Evolutionary conservation across 2,797 vertebrate species (phyloP).

Genomic region (Sarcoramphus papa): DNA sequence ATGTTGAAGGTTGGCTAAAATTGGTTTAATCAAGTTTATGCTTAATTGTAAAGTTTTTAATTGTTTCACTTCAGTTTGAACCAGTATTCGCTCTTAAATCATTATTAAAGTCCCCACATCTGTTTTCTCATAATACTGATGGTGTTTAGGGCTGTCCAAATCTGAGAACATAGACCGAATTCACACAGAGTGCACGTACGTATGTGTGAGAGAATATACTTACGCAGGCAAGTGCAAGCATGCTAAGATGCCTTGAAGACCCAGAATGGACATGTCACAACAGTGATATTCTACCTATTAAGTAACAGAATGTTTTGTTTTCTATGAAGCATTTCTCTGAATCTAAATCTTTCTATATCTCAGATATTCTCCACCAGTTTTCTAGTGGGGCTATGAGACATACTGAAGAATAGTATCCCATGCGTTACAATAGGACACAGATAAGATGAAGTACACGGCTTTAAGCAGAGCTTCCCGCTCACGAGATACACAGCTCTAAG

Average conservation of each 20-base stretch:
- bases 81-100: not conserved
- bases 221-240: not conserved
- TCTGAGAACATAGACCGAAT: not conserved
- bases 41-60: not conserved
- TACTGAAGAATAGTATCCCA: not conserved
- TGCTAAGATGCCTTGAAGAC: not conserved
- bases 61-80: not conserved
- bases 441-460: not conserved
- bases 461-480: not conserved
- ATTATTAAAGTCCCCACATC: not conserved
- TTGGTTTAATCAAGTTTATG: not conserved
- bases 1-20: not conserved
- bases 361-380: not conserved
- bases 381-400: not conserved
- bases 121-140: not conserved
- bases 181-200: not conserved
- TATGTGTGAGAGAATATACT: not conserved
- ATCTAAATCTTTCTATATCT: not conserved
- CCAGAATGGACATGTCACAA: not conserved
- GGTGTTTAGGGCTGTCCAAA: not conserved
- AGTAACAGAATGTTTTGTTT: not conserved
- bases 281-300: not conserved
- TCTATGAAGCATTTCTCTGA: not conserved
- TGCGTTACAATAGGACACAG: not conserved
- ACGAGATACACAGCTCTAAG: not conserved